These are phyloP conservation scores for Corythornis leucogaster DNA, from an alignment of 2,797 vertebrate species.

Conservation along the genomic window DNA sequence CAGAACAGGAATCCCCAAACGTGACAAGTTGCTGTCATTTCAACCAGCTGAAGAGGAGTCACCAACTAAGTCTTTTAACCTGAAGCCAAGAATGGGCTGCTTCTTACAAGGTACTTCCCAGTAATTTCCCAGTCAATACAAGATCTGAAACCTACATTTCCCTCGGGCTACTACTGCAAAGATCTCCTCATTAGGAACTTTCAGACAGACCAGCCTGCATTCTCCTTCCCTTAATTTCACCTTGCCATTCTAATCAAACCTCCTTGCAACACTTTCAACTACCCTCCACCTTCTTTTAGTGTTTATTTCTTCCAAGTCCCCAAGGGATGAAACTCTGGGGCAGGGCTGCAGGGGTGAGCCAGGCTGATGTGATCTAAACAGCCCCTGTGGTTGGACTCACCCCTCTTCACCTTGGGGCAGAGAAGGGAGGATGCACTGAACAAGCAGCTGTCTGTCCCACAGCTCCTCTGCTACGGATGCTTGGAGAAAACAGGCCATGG, in stretches of 20 bases:
- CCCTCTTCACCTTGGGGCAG: accelerated
- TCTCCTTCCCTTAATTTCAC: slow-evolving; percentile 13
- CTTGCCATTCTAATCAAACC: background rate
- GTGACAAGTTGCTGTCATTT: background rate
- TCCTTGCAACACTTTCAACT: background rate
- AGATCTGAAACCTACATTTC: background rate
- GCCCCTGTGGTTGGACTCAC: accelerated
- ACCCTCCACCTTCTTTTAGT: background rate
- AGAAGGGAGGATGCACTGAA: background rate
- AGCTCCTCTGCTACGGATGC: background rate
- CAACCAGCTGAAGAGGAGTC: background rate
- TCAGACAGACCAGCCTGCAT: background rate
- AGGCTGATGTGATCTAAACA: background rate
- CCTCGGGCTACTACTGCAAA: background rate
- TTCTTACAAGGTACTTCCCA: background rate
- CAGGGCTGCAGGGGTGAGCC: background rate
- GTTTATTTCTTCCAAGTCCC: background rate
- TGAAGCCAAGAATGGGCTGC: background rate
- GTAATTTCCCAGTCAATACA: background rate
- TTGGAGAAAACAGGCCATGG: background rate
- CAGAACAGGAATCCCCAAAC: background rate
- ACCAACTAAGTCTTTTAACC: background rate
- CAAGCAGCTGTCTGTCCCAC: background rate
- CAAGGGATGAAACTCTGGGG: background rate
- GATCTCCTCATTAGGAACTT: background rate